Base-by-base conservation (phyloP, 2,113 vertebrate genomes). In the Gnathochromis pfefferi region DNA sequence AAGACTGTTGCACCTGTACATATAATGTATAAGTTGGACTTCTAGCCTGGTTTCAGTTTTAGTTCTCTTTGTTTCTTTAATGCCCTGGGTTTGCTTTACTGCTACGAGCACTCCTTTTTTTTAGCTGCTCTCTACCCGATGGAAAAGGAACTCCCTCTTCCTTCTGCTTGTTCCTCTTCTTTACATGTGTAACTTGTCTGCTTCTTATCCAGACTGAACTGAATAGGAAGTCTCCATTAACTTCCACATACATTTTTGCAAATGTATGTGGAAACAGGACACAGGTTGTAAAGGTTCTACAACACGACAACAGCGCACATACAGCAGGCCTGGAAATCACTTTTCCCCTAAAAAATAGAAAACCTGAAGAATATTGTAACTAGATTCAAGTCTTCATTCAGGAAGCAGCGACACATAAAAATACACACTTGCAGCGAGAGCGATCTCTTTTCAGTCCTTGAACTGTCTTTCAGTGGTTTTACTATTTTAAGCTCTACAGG, bases 381-480 rank as follows among this genome's bases (percentile, higher is more conserved):
- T 58, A 85, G 47, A 89, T 57, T 51, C 54, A 23, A 33, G 8
- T 83, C 55, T 83, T 83, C 75, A 78, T 88, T 82, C 6, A 5
- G 82, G 73, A 88, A 65, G 82, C 60, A 63, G 14, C 82, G 3
- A 85, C 75, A 80, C 75, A 2, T 49, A 49, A 88, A 57, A 21
- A 85, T 83, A 86, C 26, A 35, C 5, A 90, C 82, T 82, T 85
- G 63, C 80, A 80, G 68, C 31, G 49, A 88, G 85, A 86, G 38
- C 13, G 47, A 75, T 91, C 81, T 86, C 84, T 86, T 33, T 85
- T 86, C 53, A 91, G 89, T 53, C 89, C 91, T 93, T 94, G 88
- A 94, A 92, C 87, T 93, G 92, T 87, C 84, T 93, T 94, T 91
- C 85, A 92, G 88, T 45, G 45, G 91, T 91, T 94, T 95, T 93